A percentile compares a stretch with the other conserved stretches of the same genome.
Evolutionary conservation across 2,888 invertebrate genomes (phyloP).

Genomic region (Nephrotoma appendiculata): DNA sequence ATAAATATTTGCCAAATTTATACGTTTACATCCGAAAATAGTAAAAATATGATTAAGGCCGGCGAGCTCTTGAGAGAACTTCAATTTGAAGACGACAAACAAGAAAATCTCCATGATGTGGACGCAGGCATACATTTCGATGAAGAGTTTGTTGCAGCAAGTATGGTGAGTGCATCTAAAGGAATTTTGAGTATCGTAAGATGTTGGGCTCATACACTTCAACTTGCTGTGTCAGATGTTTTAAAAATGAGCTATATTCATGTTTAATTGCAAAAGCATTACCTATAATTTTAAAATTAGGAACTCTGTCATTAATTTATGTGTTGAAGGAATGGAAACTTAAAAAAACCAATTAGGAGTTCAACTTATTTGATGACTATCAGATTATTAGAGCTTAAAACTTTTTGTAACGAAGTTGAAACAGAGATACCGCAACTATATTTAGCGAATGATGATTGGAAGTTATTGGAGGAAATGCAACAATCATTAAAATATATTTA

Average conservation of each 20-base stretch:
- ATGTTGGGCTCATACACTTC: neutral
- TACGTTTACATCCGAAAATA: neutral
- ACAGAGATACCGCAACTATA: neutral
- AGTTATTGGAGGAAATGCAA: neutral
- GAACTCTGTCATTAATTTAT: neutral
- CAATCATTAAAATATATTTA: neutral
- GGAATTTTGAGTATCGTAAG: slow-evolving; percentile 2
- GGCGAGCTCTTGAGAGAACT: neutral
- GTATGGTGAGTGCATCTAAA: neutral
- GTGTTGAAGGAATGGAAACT: neutral
- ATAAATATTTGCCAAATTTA: neutral
- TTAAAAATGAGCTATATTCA: neutral
- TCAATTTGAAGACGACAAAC: neutral
- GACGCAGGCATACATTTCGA: neutral
- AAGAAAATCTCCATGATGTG: neutral
- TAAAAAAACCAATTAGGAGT: neutral
- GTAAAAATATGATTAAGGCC: slow-evolving; percentile 1
- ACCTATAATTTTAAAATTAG: neutral
- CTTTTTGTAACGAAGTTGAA: neutral
- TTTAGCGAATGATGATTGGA: neutral
- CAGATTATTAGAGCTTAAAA: neutral
- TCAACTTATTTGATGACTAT: neutral
- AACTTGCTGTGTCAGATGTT: neutral
- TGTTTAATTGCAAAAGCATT: neutral
- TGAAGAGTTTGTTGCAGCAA: neutral